phyloP scores from a whole-genome alignment of 2,113 vertebrate genomes.

The Arenaria interpres region DNA sequence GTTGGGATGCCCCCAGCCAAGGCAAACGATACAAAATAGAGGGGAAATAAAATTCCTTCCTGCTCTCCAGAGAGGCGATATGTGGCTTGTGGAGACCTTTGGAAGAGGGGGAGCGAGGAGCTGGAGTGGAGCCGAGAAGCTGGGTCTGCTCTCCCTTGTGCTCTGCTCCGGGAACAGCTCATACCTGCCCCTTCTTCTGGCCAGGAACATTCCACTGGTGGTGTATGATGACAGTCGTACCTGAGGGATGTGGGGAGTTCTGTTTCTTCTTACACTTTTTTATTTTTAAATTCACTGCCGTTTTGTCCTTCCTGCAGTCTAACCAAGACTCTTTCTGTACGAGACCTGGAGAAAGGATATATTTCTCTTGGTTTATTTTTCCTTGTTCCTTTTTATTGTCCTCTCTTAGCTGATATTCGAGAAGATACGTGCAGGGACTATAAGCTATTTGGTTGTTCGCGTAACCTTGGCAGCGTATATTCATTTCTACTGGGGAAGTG shows the following conservation, averaged over 20 bases:
- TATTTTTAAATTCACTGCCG: not conserved
- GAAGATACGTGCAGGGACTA: not conserved
- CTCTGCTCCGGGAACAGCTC: not conserved
- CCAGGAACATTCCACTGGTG: not conserved
- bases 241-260: not conserved
- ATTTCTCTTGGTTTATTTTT: not conserved
- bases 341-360: not conserved
- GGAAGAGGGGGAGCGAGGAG: not conserved
- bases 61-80: too few species aligned
- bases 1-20: not conserved
- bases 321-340: not conserved
- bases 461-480: not conserved
- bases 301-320: not conserved
- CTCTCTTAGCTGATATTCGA: not conserved
- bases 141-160: rapidly evolving
- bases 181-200: not conserved
- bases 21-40: not conserved
- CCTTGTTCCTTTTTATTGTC: not conserved
- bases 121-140: not conserved
- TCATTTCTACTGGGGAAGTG: not conserved
- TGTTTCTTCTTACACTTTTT: not conserved
- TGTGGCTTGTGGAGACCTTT: not conserved
- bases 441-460: not conserved
- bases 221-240: not conserved
- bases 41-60: not conserved